Percentiles rank a stretch among this genome's conserved stretches.
These are phyloP conservation scores for Eolophus roseicapilla DNA, from an alignment of 2,113 vertebrate genomes.

Conservation along the genomic window DNA sequence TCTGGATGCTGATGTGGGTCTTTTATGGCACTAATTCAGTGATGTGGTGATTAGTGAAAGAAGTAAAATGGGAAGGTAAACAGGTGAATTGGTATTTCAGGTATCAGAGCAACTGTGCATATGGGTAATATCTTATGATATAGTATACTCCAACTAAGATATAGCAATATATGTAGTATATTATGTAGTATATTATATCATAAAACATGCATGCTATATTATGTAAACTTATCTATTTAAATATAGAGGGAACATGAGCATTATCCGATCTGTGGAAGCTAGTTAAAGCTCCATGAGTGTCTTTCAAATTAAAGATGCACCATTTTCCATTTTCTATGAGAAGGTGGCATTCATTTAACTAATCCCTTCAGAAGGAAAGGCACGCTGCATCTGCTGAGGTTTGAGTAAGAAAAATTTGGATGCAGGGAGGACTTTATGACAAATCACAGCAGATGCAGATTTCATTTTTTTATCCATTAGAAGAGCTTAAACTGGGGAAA, in stretches of 20 bases:
- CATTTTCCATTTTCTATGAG: conserved; percentile 4
- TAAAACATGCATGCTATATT: background rate
- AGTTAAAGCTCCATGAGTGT: background rate
- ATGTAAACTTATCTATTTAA: background rate
- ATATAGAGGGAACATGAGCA: background rate
- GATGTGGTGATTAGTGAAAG: background rate
- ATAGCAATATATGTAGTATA: background rate
- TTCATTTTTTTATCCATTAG: background rate
- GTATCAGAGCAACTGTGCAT: background rate
- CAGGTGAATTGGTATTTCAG: background rate
- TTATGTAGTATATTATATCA: background rate
- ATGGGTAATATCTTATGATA: background rate
- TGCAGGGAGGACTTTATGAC: background rate
- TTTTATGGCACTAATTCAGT: background rate
- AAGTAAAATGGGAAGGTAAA: background rate
- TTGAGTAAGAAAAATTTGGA: background rate
- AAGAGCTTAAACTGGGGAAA: background rate
- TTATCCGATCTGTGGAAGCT: background rate
- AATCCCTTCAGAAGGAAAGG: background rate
- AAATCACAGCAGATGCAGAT: background rate
- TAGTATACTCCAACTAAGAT: background rate
- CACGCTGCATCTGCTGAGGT: background rate
- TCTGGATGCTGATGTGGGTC: background rate
- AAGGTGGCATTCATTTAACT: background rate
- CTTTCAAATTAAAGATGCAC: conserved; percentile 57